A percentile compares a stretch with the other conserved stretches of the same genome.
Conservation (phyloP, 2,113 vertebrate species). For the Gallinago jamesoni region DNA sequence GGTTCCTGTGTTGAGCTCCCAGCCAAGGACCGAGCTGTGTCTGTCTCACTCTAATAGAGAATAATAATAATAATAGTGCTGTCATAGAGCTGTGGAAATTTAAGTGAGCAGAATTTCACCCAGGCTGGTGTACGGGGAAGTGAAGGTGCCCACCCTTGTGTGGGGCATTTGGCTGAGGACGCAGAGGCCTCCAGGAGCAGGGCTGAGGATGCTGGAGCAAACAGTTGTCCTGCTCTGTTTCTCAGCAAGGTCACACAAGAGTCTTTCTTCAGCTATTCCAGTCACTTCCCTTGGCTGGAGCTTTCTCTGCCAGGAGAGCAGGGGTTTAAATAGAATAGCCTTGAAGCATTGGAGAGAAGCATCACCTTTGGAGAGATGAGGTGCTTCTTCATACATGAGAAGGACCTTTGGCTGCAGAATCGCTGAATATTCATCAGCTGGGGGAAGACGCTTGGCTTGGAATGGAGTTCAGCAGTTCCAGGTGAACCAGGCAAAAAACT, state of each 20-base stretch:
- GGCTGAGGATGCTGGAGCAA: background rate
- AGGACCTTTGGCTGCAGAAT: background rate
- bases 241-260: background rate
- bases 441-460: background rate
- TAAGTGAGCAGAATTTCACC: background rate
- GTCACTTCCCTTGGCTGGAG: background rate
- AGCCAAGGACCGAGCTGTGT: background rate
- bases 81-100: background rate
- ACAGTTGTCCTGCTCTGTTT: background rate
- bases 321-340: background rate
- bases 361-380: background rate
- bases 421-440: background rate
- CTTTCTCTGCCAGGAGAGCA: background rate
- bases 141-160: background rate
- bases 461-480: background rate
- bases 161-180: background rate
- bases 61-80: background rate
- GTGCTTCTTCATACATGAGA: background rate
- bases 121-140: background rate
- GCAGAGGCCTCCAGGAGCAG: background rate
- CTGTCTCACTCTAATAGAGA: fast-evolving
- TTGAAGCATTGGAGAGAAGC: background rate
- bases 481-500: background rate
- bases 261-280: background rate
- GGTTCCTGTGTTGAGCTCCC: background rate